Base-by-base conservation (phyloP, 2,797 vertebrate genomes). In the Cyclopterus lumpus region DNA sequence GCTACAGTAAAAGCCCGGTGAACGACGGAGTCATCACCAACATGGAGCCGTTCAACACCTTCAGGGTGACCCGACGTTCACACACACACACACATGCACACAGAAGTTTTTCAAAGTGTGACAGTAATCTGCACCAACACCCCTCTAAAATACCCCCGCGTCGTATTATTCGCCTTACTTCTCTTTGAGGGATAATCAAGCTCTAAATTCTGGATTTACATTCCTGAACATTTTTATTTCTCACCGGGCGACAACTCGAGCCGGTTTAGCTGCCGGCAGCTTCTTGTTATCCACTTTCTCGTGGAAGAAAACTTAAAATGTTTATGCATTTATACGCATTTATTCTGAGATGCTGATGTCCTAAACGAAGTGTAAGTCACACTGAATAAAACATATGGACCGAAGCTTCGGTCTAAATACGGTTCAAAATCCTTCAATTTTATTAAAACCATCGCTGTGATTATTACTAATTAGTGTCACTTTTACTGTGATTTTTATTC, bases 1-100 rank as follows among this genome's bases (percentile, higher is more conserved):
- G 94, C 83, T 95, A 92, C 61, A 81, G 90, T 46, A 53, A 58
- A 0, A 58, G 2, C 1, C 93, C 95, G 0, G 94, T 90, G 1
- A 11, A 66, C 0, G 83, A 92, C 0, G 83, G 93, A 20, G 87
- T 89, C 73, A 89, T 96, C 81, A 91, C 75, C 71, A 87, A 40
- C 54, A 89, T 95, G 83, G 84, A 93, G 73, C 69, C 92, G 0
- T 86, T 74, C 77, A 94, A 94, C 82, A 94, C 92, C 0, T 95
- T 81, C 76, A 84, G 94, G 76, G 95, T 95, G 65, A 78, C 0
- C 9, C 4, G 6, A 73, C 12, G 1, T 30, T 68, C 30, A 36
- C 18, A 24, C 48, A 34, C 16, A 22, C 34, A 34, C 16, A 22
- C 34, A 36, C 16, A 22, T 34, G 34, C 16, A 11, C 30, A 34